Evolutionary conservation across 37 sponge, comb jelly and placozoan genomes (phyloP), one percentile per base, ranked within the genome.

Genomic region (Chondrosia reniformis): DNA sequence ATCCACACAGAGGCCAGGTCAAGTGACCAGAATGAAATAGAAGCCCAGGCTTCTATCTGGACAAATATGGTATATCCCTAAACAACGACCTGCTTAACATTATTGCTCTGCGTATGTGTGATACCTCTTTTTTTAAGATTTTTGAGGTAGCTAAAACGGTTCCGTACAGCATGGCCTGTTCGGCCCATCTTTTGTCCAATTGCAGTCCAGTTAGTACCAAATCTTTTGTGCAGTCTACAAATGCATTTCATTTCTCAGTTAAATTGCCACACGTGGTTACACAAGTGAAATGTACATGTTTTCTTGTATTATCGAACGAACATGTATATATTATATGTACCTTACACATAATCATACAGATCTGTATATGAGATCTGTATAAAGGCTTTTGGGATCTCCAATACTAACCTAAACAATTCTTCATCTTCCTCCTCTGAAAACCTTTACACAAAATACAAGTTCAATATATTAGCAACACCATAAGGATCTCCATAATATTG

Each of bases 391-490:
- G 52, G 10, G 52, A 49, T 49, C 52, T 19, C 15, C 52, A 49
- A 49, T 49, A 49, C 17, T 12, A 24, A 66, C 67, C 38, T 66
- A 8, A 66, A 36, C 36, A 66, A 19, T 31, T 66, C 37, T 17
- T 36, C 36, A 34, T 66, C 67, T 66, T 66, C 67, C 5, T 66
- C 67, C 17, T 66, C 30, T 66, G 67, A 37, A 34, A 33, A 66
- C 38, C 67, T 66, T 10, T 19, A 34, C 32, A 33, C 19, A 30
- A 66, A 34, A 17, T 19, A 34, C 13, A 59, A 59, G 4, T 59
- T 36, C 17, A 22, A 24, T 24, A 61, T 22, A 8, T 8, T 61
- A 9, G 36, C 4, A 66, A 19, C 9, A 37, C 33, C 30, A 36
- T 8, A 31, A 5, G 17, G 39, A 30, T 17, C 5, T 39, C 5